A percentile compares a stretch with the other conserved stretches of the same genome.
Conservation (phyloP, 2,797 vertebrate genomes). For the Gadopsis bispinosus region DNA sequence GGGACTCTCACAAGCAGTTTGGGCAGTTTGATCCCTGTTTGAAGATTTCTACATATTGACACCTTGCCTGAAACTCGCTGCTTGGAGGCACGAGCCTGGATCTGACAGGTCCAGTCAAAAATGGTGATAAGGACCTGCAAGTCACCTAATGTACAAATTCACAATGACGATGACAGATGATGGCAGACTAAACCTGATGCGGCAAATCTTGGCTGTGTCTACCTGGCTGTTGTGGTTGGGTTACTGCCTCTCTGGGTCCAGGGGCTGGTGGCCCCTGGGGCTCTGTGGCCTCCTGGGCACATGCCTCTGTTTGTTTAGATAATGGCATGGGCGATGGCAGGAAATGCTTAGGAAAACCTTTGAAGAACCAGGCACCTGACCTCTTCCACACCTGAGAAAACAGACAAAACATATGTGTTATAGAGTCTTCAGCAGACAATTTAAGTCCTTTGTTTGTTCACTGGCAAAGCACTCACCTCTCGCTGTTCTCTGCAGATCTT, state of each 20-base stretch:
- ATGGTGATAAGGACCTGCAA: no score
- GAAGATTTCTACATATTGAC: slow-evolving; percentile 11
- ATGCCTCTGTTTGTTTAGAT: slow-evolving; percentile 84
- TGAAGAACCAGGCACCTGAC: slow-evolving; percentile 99
- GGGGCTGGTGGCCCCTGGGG: slow-evolving; percentile 49
- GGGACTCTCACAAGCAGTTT: slow-evolving; percentile 6
- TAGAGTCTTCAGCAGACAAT: not conserved
- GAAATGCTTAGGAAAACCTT: slow-evolving; percentile 95
- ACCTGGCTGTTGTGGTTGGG: slow-evolving; percentile 64
- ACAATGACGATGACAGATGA: no score
- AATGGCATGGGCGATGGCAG: slow-evolving; percentile 93
- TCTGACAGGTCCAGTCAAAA: slow-evolving; percentile 9
- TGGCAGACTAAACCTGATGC: not conserved
- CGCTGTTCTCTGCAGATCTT: slow-evolving; percentile 98
- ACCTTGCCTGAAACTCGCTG: slow-evolving; percentile 80
- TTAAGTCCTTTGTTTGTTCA: not conserved
- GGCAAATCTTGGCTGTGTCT: not conserved
- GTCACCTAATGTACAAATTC: no score
- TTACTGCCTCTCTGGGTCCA: slow-evolving; percentile 65
- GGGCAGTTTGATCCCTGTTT: not conserved
- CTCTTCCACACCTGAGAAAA: slow-evolving; percentile 95
- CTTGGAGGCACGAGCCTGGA: slow-evolving; percentile 55
- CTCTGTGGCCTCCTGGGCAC: slow-evolving; percentile 56
- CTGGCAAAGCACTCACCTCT: slow-evolving; percentile 87
- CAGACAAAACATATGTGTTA: not conserved